Evolutionary conservation across 2,113 vertebrate genomes (phyloP).

Genomic region (Elephantulus edwardii): DNA sequence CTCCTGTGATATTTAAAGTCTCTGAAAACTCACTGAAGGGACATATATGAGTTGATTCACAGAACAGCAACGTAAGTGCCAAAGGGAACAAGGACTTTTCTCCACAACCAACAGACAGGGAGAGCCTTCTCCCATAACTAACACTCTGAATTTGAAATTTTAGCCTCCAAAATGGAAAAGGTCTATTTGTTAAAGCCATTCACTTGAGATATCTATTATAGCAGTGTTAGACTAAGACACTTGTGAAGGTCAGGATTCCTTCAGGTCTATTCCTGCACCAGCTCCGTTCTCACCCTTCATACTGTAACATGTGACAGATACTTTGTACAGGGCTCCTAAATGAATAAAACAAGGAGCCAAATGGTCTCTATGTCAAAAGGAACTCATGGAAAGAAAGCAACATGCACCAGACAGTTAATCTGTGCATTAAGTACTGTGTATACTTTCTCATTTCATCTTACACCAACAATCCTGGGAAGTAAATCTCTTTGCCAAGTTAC

Average conservation of each 20-base stretch:
- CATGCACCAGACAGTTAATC: neutral
- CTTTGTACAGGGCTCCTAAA: neutral
- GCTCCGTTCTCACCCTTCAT: fast-evolving
- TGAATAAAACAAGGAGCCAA: neutral
- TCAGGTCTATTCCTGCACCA: neutral
- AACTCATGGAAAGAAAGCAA: neutral
- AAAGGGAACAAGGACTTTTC: no score
- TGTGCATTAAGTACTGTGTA: neutral
- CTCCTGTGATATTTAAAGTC: no score
- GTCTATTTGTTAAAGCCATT: no score
- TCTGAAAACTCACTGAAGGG: no score
- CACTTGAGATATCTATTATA: no score
- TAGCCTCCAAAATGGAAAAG: no score
- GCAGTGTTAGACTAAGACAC: neutral
- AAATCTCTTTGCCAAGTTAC: neutral
- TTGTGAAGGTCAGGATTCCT: conserved; percentile 26
- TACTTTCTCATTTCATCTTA: neutral
- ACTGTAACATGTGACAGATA: neutral
- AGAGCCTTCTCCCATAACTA: no score
- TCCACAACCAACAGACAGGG: no score
- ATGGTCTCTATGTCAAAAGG: neutral
- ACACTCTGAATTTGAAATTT: no score
- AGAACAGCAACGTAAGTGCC: no score
- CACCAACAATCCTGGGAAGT: neutral
- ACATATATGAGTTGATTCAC: no score